Evolutionary conservation across 2,113 vertebrate species (phyloP), one percentile per base, ranked within the genome.

Genomic region (Boleophthalmus pectinirostris): DNA sequence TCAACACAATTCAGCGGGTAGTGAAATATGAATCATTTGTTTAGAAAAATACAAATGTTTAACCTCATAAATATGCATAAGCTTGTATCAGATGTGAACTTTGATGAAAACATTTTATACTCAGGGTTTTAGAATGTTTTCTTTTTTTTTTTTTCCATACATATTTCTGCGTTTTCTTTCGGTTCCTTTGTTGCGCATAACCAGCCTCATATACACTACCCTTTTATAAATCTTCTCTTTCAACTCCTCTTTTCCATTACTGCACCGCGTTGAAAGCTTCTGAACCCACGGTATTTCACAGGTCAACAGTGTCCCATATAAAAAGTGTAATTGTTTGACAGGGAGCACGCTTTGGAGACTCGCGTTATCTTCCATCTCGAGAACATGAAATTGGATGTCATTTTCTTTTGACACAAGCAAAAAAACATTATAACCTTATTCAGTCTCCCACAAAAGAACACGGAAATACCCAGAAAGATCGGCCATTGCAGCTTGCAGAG

Each of bases 401-500:
- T 80, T 61, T 75, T 64, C 51, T 45, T 70, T 83, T 81, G 66
- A 74, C 65, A 46, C 43, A 15, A 38, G 58, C 57, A 15, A 29
- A 43, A 69, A 69, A 15, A 33, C 33, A 29, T 73, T 64, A 82
- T 25, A n/a, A 43, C 38, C 45, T 77, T 74, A 77, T 72, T 82
- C 63, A 65, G 35, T 70, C 56, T 84, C 60, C 51, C 56, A 21
- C 25, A 79, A 69, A 4, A 7, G 80, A 72, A 53, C 0, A 23
- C 54, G 71, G 64, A 88, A 85, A 58, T 24, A 60, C 66, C 72
- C 71, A 72, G 10, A 85, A 79, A 67, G 69, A 86, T 87, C 87
- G 84, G 85, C 82, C 75, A 78, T 80, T 66, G 10, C 65, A 84
- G 72, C 77, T 87, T 70, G 72, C 68, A 85, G 85, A 83, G 69